Evolutionary conservation across 2,113 vertebrate genomes (phyloP), one percentile per base, ranked within the genome.

Genomic region (Tragelaphus buxtoni): DNA sequence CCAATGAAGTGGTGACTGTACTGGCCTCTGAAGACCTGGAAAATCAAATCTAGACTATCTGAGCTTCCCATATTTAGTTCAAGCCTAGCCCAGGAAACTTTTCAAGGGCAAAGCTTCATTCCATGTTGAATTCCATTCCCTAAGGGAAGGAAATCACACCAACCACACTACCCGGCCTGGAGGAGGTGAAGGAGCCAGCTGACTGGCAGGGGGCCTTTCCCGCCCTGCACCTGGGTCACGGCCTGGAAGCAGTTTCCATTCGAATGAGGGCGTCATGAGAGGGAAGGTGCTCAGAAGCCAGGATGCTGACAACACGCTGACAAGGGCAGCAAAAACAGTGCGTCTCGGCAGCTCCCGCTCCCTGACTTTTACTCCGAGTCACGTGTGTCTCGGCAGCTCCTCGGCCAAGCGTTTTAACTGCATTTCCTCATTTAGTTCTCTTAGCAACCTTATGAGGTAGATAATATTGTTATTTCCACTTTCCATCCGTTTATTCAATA

Each of bases 91-190:
- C 58, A 14, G 35, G 82, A 90, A 58, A 18, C 30, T 84, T 69
- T 53, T 42, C 90, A 90, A 93, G 63, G 76, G 65, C 30, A 83
- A 80, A 91, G 77, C 69, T 84, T 30, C 10, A 4, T 10, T 35
- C 63, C 1, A 0, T 35, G 51, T 17, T 13, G 30, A 72, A 77
- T 35, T 35, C 60, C 53, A 24, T 35, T 51, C 90, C 65, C 82
- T 3, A 24, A 24, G 53, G 87, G 69, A 49, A 84, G 56, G 7
- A 72, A 58, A 45, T 63, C 69, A 84, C 53, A 28, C 4, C 53
- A 7, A 35, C 2, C 0, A 0, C 76, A 9, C 56, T 14, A 2
- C 0, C 39, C 3, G 9, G 35, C 79, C 2, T 3, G 3, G 11
- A 72, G 14, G 39, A 20, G 5, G 35, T 2, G 17, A 49, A 42